Percentiles rank a stretch among this genome's conserved stretches.
phyloP scores from a whole-genome alignment of 2,888 invertebrate genomes.

The Campoplex capitator region DNA sequence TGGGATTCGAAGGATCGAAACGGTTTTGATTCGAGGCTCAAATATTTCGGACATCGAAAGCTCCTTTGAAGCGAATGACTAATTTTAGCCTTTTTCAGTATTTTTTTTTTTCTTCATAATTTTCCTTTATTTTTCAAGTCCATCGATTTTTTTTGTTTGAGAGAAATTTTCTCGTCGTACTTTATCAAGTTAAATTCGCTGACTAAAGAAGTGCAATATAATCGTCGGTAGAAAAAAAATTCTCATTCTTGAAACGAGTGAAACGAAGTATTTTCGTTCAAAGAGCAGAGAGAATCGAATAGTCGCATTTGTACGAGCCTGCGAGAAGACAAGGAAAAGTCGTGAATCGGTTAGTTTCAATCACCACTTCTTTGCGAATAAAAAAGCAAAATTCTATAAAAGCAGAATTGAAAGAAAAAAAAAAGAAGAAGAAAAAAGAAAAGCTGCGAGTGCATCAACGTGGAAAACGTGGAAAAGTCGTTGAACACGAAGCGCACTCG shows the following conservation, averaged over 20 bases:
- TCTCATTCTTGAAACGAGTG: background rate
- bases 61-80: background rate
- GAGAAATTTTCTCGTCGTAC: background rate
- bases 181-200: background rate
- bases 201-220: background rate
- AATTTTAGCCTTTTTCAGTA: background rate
- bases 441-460: background rate
- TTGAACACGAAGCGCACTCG: background rate
- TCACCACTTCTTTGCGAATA: background rate
- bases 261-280: background rate
- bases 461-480: conserved; percentile 6
- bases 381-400: background rate
- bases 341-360: background rate
- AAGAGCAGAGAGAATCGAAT: background rate
- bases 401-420: background rate
- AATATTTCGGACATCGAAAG: background rate
- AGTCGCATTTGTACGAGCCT: background rate
- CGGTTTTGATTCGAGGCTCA: background rate
- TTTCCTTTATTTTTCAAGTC: background rate
- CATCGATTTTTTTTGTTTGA: background rate
- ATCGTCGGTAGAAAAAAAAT: background rate
- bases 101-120: background rate
- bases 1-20: no score
- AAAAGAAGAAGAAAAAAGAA: background rate
- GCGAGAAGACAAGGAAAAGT: background rate